These are phyloP conservation scores for Drosophila suzukii DNA, from an alignment of 1,140 invertebrate genomes.

Conservation along the genomic window DNA sequence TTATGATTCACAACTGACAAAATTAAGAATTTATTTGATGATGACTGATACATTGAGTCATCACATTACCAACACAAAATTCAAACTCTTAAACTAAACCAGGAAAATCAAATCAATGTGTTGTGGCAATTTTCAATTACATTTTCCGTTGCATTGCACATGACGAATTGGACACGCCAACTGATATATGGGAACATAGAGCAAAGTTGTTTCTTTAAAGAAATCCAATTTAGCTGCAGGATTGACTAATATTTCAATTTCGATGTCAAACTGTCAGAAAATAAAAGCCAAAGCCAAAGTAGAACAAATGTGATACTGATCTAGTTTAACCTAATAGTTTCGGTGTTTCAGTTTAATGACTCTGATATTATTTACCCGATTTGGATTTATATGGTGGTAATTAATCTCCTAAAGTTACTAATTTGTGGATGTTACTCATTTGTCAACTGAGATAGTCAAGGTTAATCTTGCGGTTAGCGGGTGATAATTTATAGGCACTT, in stretches of 20 bases:
- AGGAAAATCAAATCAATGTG: slow-evolving; percentile 39
- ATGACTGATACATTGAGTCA: slow-evolving; percentile 2
- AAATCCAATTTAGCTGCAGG: slow-evolving; percentile 5
- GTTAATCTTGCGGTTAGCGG: slow-evolving; percentile 35
- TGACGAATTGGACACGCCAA: slow-evolving; percentile 26
- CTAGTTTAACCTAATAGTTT: slow-evolving; percentile 7
- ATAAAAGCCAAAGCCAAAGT: not conserved
- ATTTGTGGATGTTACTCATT: slow-evolving; percentile 29
- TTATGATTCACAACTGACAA: not conserved
- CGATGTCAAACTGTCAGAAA: slow-evolving; percentile 5
- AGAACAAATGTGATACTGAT: slow-evolving; percentile 37
- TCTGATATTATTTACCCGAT: not conserved
- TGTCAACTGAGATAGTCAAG: slow-evolving; percentile 50
- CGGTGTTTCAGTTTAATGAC: not conserved
- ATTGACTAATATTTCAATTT: slow-evolving; percentile 14
- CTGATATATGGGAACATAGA: slow-evolving; percentile 12
- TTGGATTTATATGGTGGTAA: slow-evolving; percentile 5
- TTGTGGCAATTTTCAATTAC: slow-evolving; percentile 32
- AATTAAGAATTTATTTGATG: no score
- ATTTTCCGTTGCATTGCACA: slow-evolving; percentile 42
- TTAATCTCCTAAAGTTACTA: slow-evolving; percentile 28
- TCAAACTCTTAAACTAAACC: not conserved
- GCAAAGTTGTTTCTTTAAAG: not conserved
- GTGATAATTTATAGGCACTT: slow-evolving; percentile 44
- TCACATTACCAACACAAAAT: slow-evolving; percentile 5